Evolutionary conservation across 2,888 invertebrate species (phyloP).

Genomic region (Chymomyza fuscimana): DNA sequence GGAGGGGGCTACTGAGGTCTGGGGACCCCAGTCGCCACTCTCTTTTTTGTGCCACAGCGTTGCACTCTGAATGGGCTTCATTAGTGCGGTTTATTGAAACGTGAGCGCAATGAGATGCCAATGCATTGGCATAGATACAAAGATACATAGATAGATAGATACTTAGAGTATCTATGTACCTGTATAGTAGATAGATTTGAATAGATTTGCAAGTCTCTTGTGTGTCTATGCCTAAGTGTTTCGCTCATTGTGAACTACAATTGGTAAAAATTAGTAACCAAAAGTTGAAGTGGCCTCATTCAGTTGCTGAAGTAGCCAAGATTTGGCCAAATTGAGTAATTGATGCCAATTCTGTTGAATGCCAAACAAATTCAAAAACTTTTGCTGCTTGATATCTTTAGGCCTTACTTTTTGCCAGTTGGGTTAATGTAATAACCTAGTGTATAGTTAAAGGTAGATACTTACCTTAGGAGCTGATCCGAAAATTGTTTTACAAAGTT

Average conservation of each 20-base stretch:
- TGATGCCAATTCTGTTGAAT: background rate
- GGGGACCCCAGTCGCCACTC: background rate
- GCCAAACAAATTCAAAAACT: background rate
- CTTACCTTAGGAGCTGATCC: no score
- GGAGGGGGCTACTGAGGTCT: background rate
- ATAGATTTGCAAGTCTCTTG: background rate
- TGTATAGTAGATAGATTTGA: constrained; percentile 7
- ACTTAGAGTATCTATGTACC: background rate
- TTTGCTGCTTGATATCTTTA: background rate
- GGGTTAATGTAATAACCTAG: no score
- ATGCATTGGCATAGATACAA: constrained; percentile 29
- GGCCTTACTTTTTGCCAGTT: no score
- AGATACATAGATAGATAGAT: constrained; percentile 28
- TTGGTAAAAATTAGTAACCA: constrained; percentile 67
- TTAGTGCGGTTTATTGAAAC: constrained; percentile 71
- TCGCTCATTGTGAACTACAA: constrained; percentile 50
- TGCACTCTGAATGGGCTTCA: constrained; percentile 69
- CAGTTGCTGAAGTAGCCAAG: constrained; percentile 27
- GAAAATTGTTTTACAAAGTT: no score
- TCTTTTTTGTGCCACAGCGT: constrained; percentile 48
- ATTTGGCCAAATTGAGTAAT: background rate
- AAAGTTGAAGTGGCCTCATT: constrained; percentile 22
- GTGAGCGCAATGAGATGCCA: constrained; percentile 25
- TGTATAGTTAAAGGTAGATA: no score
- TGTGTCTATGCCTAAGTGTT: background rate